These are phyloP conservation scores for Tetragonula carbonaria DNA, from an alignment of 2,888 invertebrate genomes.

Conservation along the genomic window DNA sequence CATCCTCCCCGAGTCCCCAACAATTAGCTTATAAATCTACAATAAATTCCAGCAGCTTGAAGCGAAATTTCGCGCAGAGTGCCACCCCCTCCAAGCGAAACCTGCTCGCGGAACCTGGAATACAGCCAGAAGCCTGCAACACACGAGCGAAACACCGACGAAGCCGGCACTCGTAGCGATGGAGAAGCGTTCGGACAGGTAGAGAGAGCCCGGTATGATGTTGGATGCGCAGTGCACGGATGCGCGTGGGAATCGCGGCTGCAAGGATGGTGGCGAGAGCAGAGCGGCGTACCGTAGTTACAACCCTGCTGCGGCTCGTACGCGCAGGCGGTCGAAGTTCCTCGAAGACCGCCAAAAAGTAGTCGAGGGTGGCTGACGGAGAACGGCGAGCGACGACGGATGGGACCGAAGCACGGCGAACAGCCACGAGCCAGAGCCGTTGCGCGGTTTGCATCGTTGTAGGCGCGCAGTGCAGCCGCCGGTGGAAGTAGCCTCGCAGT, in stretches of 20 bases:
- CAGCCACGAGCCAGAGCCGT: conserved; percentile 48
- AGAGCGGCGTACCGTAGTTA: conserved; percentile 6
- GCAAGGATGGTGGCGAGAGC: background rate
- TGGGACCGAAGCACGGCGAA: conserved; percentile 38
- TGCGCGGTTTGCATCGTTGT: conserved; percentile 66
- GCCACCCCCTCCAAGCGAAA: background rate
- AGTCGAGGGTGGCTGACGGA: conserved; percentile 52
- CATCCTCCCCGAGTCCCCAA: background rate
- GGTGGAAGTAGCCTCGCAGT: conserved; percentile 63
- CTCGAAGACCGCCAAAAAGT: conserved; percentile 63
- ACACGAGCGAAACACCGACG: background rate
- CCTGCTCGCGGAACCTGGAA: background rate
- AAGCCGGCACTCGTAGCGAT: background rate
- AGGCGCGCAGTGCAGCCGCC: conserved; percentile 72
- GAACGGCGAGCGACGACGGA: conserved; percentile 44
- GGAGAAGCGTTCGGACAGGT: background rate
- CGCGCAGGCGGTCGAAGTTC: conserved; percentile 46
- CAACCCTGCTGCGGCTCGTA: conserved; percentile 42
- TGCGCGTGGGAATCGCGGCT: conserved; percentile 3
- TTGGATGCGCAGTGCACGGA: conserved; percentile 2
- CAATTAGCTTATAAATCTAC: background rate
- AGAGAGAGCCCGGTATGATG: background rate
- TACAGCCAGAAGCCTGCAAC: background rate
- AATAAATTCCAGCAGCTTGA: background rate
- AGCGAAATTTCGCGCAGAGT: background rate